Base-by-base conservation (phyloP, 1,140 invertebrate genomes). In the Hycleus phaleratus region DNA sequence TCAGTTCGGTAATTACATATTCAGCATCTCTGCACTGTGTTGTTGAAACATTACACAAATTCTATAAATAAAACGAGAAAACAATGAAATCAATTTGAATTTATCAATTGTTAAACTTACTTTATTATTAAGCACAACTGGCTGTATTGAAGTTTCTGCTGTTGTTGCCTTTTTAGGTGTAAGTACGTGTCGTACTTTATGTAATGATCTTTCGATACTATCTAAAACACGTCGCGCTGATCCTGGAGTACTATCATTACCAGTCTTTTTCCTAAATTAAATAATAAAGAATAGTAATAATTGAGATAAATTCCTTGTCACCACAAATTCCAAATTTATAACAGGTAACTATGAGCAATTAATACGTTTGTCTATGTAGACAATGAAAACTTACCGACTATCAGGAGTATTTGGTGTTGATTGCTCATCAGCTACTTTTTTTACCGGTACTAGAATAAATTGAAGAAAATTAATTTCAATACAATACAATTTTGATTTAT, bases 21-120 rank as follows among this genome's bases (percentile, higher is more conserved):
- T 87, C 85, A 1, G 87, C 81, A 73, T 82, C 82, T 10, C 75
- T 78, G 52, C 80, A 83, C 39, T 79, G 80, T 5, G 85, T 88
- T 7, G 82, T 83, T 4, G 86, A 88, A 25, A 91, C 82, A 71
- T 90, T 90, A 64, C 83, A 85, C 40, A 88, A 72, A 56, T 83
- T 81, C 86, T 89, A 68, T 7, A 77, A 73, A 60, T 32, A 32
- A 32, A 32, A 32, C 7, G 32, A 32, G 4, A 32, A 32, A 32
- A 7, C 7, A 5, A 7, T 32, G 32, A 18, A 18, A 18, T 32
- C 1, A 2, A 32, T 32, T 32, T 32, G 32, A 4, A 32, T 5
- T 32, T 32, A 32, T 32, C 32, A 32, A 0, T 1, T 32, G 32
- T 32, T 32, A 7, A 32, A 32, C 32, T 32, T 32, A 32, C 32